Base-by-base conservation (phyloP, 2,888 invertebrate species). In the Eupithecia vulgata region DNA sequence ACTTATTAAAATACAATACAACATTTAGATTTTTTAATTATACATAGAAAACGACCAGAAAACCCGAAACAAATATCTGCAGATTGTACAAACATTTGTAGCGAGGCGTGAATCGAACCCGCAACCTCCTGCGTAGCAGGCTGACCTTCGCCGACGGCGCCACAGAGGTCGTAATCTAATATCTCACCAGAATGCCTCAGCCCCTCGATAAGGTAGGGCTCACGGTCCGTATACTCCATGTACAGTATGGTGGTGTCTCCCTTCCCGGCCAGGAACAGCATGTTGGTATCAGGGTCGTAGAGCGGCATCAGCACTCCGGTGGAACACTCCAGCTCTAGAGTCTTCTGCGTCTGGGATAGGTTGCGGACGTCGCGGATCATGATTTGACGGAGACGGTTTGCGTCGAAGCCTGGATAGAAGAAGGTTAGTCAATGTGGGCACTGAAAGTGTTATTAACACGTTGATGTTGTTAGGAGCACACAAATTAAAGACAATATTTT, bases 221-320 rank as follows among this genome's bases (percentile, higher is more conserved):
- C 98, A 82, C 97, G 96, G 77, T 98, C 98, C 65, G 96, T 97
- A 1, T 99, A 96, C 93, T 99, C 99, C 95, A 98, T 95, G 84
- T 98, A 99, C 74, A 97, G 95, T 76, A 99, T 97, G 1, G 97
- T 97, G 0, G 98, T 98, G 84, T 99, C 99, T 10, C 98, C 99
- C 95, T 99, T 99, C 59, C 99, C 99, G 71, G 98, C 98, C 73
- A 99, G 94, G 95, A 99, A 99, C 75, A 99, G 95, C 98, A 99
- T 98, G 82, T 97, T 97, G 59, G 99, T 99, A 85, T 99, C 99
- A 17, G 97, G 94, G 92, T 99, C 99, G 88, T 96, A 99, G 8
- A 99, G 95, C 0, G 99, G 99, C 95, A 99, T 98, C 77, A 99
- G 94, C 75, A 98, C 97, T 40, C 98, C 98, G 34, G 98, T 98